Evolutionary conservation across 2,113 vertebrate genomes (phyloP).

Genomic region (Chlorodrepanis virens): DNA sequence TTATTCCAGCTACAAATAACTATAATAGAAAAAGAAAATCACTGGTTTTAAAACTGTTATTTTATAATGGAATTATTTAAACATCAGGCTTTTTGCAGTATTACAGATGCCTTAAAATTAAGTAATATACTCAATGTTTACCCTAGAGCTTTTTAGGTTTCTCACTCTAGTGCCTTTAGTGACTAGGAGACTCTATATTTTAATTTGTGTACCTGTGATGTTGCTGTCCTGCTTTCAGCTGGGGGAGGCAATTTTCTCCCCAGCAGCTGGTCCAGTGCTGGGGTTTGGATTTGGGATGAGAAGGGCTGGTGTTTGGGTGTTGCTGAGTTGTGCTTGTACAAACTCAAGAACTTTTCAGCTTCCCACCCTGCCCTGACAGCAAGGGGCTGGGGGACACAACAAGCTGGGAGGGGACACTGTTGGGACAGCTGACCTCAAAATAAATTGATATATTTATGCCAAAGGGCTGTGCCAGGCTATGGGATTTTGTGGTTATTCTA

Average conservation of each 20-base stretch:
- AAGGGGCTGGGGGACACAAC: not conserved
- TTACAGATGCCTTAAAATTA: not conserved
- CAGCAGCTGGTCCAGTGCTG: not conserved
- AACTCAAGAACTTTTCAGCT: not conserved
- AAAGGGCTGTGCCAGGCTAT: not conserved
- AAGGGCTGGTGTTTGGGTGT: not conserved
- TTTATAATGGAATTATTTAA: not conserved
- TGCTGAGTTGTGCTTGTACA: not conserved
- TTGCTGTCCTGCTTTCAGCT: not conserved
- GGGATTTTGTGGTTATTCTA: accelerated
- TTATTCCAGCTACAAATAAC: not conserved
- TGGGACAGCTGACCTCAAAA: not conserved
- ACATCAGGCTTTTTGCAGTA: not conserved
- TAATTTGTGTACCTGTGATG: not conserved
- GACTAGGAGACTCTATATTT: not conserved
- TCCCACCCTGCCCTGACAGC: accelerated
- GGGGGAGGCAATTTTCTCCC: not conserved
- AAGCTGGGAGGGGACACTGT: not conserved
- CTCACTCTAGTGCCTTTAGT: not conserved
- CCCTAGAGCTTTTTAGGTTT: not conserved
- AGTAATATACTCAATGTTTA: not conserved
- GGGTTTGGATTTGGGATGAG: not conserved
- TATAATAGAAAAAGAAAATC: not conserved
- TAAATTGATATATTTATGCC: not conserved
- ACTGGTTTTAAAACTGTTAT: not conserved